phyloP scores from a whole-genome alignment of 64 coral and sea anemone genomes.

The Anthopleura sola region DNA sequence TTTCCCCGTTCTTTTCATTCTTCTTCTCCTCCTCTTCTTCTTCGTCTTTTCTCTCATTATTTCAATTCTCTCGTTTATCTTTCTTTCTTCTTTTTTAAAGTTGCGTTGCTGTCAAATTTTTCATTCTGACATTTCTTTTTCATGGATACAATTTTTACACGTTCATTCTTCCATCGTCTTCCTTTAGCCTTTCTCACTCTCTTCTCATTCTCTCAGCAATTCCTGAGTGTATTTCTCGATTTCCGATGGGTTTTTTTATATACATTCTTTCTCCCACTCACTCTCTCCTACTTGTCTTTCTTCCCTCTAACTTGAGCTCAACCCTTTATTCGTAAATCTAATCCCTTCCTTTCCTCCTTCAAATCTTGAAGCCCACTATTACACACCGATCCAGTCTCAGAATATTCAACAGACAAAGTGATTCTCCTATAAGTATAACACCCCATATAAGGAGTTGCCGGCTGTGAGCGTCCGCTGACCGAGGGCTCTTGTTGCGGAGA shows the following conservation, averaged over 20 bases:
- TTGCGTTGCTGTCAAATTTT: no score
- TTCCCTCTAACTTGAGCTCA: background rate
- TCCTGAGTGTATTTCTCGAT: no score
- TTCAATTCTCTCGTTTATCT: no score
- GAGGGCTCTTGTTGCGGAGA: conserved; percentile 19
- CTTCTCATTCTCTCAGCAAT: background rate
- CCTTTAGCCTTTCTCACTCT: background rate
- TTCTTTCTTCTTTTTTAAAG: no score
- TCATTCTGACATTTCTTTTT: background rate
- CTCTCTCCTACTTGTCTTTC: background rate
- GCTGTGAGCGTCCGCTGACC: background rate
- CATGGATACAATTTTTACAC: background rate
- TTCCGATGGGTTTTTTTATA: background rate
- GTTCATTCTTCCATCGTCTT: background rate
- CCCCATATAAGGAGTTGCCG: conserved; percentile 25
- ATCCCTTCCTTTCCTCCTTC: background rate
- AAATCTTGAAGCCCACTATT: background rate
- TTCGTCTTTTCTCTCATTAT: no score
- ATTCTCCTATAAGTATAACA: conserved; percentile 48
- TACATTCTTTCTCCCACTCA: background rate
- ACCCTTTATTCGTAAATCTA: background rate
- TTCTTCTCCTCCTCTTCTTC: no score
- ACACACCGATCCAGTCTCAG: background rate
- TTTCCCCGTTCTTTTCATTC: background rate
- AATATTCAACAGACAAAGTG: conserved; percentile 24